Evolutionary conservation across 2,888 invertebrate species (phyloP), one percentile per base, ranked within the genome.

Genomic region (Drosophila barbarae): DNA sequence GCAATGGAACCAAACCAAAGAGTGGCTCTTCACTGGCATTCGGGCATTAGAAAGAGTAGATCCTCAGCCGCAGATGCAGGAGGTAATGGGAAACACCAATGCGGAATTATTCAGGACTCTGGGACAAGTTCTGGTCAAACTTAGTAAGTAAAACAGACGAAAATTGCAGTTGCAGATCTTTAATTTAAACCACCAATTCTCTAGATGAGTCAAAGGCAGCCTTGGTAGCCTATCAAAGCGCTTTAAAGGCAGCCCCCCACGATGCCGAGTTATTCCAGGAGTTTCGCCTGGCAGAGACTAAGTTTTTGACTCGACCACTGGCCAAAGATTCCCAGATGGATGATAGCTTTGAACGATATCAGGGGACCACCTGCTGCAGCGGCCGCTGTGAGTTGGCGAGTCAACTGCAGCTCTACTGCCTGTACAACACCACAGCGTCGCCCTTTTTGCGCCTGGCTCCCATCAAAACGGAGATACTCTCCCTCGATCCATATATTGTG

Each of bases 401-500:
- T 13, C 1, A 67, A 15, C 36, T 67, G 0, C 50, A 13, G 1
- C 51, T 80, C 0, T 77, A 74, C 36, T 84, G 84, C 23, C 68
- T 76, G 2, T 82, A 82, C 50, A 66, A 69, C 13, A 52, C 36
- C 15, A 72, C 44, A 8, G 63, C 55, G 6, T 54, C 70, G 1
- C 57, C 60, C 0, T 80, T 69, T 38, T 56, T 66, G 12, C 55
- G 51, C 2, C 39, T 80, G 23, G 73, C 75, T 0, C 91, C 91
- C 0, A 76, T 88, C 52, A 91, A 91, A 83, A 87, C 90, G 59
- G 92, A 92, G 85, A 86, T 90, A 21, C 78, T 90, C 2, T 90
- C 90, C 72, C 71, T 90, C 28, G 87, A 90, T 21, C 92, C 92
- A 2, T 87, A 87, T 46, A 89, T 93, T 35, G 88, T 89, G 36